These are phyloP conservation scores for Bellardia pandia DNA, from an alignment of 2,888 invertebrate genomes.

Conservation along the genomic window DNA sequence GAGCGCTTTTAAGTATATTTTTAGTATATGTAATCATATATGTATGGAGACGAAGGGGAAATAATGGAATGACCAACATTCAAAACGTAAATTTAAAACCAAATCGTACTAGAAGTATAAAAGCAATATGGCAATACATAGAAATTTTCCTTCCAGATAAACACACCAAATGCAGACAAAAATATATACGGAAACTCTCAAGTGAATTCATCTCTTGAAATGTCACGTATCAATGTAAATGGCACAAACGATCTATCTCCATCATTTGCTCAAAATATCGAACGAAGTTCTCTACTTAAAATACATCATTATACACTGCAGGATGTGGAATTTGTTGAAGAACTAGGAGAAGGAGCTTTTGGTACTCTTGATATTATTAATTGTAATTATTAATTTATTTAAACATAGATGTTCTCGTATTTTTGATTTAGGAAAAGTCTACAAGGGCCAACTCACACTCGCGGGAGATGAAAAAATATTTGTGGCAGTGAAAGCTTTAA, in stretches of 20 bases:
- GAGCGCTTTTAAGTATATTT: constrained; percentile 85
- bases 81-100: constrained; percentile 85
- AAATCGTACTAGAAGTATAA: not conserved
- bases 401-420: too few relatives aligned
- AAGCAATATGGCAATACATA: not conserved
- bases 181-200: constrained; percentile 93
- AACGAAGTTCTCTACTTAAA: constrained; percentile 84
- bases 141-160: constrained; percentile 84
- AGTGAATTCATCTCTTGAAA: constrained; percentile 91
- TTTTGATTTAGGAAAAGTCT: constrained; percentile 88
- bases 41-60: constrained; percentile 83
- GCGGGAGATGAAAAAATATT: constrained; percentile 88
- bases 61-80: constrained; percentile 87
- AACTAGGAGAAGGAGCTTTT: constrained; percentile 97
- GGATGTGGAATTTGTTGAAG: constrained; percentile 94
- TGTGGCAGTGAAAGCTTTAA: constrained; percentile 97
- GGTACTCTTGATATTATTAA: constrained; percentile 84
- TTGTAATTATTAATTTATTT: too few relatives aligned
- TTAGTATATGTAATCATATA: constrained; percentile 68
- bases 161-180: constrained; percentile 89
- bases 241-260: constrained; percentile 76
- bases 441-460: constrained; percentile 94
- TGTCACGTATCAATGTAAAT: constrained; percentile 89
- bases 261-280: constrained; percentile 84
- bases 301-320: constrained; percentile 94